These are phyloP conservation scores for Drosophila sproati DNA, from an alignment of 1,140 invertebrate genomes.

Conservation along the genomic window DNA sequence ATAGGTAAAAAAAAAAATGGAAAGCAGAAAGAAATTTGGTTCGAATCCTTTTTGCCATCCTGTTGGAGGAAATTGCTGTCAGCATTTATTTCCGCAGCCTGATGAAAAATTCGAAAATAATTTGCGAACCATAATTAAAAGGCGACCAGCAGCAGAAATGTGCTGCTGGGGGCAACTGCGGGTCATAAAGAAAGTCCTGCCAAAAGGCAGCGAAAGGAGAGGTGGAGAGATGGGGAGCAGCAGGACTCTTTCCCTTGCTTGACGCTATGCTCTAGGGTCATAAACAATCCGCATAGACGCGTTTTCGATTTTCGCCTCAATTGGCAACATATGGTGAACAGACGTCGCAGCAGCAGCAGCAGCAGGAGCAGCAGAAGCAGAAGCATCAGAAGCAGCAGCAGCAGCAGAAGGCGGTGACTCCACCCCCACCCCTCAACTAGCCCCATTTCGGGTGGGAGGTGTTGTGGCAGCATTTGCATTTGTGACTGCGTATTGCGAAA, in stretches of 20 bases:
- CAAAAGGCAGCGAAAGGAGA: not conserved
- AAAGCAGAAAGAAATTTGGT: slow-evolving; percentile 58
- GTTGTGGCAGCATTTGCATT: slow-evolving; percentile 72
- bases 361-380: not conserved
- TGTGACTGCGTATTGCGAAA: slow-evolving; percentile 78
- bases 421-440: slow-evolving; percentile 5
- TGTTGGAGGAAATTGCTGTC: slow-evolving; percentile 78
- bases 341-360: slow-evolving; percentile 38
- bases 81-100: slow-evolving; percentile 80
- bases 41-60: slow-evolving; percentile 78
- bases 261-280: slow-evolving; percentile 56
- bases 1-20: slow-evolving; percentile 41
- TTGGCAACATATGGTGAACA: slow-evolving; percentile 78
- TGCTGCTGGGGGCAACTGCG: no score
- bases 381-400: not conserved
- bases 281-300: slow-evolving; percentile 78
- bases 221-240: no score
- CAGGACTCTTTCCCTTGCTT: no score
- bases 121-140: slow-evolving; percentile 81
- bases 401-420: slow-evolving; percentile 7
- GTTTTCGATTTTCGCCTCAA: slow-evolving; percentile 82
- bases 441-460: not conserved
- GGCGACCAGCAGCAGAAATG: slow-evolving; percentile 61
- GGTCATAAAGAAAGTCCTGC: not conserved
- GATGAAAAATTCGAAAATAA: slow-evolving; percentile 82